Conservation (phyloP, 2,888 invertebrate genomes). For the Cacoxenus indagator region DNA sequence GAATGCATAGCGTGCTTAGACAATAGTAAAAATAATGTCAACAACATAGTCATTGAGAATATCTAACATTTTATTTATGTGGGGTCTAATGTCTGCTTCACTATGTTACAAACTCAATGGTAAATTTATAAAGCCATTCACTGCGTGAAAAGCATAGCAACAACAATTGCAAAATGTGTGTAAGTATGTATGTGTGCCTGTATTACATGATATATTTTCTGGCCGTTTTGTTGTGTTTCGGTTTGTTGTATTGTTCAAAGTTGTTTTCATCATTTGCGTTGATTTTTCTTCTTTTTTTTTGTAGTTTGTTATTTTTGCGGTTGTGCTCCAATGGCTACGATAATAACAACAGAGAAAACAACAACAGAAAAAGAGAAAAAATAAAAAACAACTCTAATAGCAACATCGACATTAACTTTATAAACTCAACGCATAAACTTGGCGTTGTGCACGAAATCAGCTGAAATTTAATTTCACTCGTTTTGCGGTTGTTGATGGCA, state of each 20-base stretch:
- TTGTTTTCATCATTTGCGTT: neutral
- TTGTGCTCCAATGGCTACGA: neutral
- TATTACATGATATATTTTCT: constrained; percentile 13
- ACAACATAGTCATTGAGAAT: no score
- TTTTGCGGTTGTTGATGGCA: neutral
- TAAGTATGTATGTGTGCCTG: no score
- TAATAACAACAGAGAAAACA: neutral
- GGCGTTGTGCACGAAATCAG: neutral
- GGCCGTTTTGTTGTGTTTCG: neutral
- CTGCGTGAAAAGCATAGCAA: no score
- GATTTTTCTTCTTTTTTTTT: no score
- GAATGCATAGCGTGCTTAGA: no score
- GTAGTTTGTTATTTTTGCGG: constrained; percentile 14
- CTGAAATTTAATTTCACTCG: neutral
- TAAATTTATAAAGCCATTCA: no score
- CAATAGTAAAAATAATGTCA: no score
- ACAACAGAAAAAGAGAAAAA: neutral
- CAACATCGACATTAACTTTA: neutral
- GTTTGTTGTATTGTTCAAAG: neutral
- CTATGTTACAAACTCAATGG: no score
- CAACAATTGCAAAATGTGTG: constrained; percentile 1
- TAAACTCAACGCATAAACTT: neutral
- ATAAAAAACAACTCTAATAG: neutral
- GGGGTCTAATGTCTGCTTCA: no score
- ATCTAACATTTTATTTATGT: no score